Evolutionary conservation across 2,113 vertebrate genomes (phyloP).

Genomic region (Bambusicola thoracicus): DNA sequence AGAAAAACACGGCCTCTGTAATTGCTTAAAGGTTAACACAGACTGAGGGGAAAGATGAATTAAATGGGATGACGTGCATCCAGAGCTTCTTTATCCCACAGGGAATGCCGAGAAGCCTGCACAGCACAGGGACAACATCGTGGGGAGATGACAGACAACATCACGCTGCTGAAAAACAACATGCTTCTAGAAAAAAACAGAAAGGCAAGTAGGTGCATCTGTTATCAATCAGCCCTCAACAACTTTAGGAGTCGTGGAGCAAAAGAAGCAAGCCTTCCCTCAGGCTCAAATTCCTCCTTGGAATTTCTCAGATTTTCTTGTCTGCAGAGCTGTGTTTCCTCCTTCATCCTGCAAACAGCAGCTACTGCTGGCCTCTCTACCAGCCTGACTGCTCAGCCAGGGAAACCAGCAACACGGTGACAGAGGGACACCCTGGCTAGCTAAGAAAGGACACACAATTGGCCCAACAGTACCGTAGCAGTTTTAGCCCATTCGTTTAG

Average conservation of each 20-base stretch:
- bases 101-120: neutral
- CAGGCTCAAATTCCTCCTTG: conserved; percentile 34
- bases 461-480: neutral
- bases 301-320: conserved; percentile 14
- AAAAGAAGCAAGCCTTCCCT: conserved; percentile 34
- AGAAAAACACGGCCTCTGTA: neutral
- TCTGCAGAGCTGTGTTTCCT: neutral
- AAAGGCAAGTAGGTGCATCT: conserved; percentile 53
- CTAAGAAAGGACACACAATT: neutral
- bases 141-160: conserved; percentile 41
- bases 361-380: neutral
- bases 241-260: neutral
- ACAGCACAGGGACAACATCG: neutral
- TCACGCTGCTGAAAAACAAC: neutral
- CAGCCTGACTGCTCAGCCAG: neutral
- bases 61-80: neutral
- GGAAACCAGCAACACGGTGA: neutral
- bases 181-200: conserved; percentile 13
- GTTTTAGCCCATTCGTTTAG: neutral
- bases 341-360: neutral
- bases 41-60: neutral
- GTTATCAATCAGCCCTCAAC: conserved; percentile 55
- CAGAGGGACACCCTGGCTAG: neutral
- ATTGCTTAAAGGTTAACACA: neutral
- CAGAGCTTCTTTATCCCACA: neutral